These are phyloP conservation scores for Pagetopsis macropterus DNA, from an alignment of 2,797 vertebrate genomes.

Conservation along the genomic window DNA sequence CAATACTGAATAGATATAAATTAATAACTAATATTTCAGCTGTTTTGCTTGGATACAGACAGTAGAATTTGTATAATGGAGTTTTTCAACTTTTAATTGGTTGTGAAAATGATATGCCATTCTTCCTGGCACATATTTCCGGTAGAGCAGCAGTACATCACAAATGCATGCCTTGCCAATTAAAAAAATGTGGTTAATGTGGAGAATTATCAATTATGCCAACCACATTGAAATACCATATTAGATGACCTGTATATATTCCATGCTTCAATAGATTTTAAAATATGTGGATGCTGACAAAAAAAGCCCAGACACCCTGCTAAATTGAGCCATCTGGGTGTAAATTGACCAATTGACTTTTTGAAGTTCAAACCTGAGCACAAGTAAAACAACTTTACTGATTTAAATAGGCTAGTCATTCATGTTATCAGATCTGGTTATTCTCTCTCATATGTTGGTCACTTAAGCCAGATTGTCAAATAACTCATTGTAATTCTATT, in stretches of 20 bases:
- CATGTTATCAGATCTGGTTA: too few species aligned
- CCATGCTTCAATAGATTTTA: not conserved
- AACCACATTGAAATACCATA: constrained; percentile 16
- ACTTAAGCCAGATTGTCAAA: too few species aligned
- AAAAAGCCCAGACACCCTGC: too few species aligned
- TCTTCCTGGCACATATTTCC: constrained; percentile 54
- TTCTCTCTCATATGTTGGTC: too few species aligned
- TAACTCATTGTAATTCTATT: too few species aligned
- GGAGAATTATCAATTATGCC: constrained; percentile 44
- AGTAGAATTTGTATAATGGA: constrained; percentile 78
- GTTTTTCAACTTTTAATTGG: constrained; percentile 85
- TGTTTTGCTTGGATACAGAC: constrained; percentile 84
- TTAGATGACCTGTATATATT: not conserved
- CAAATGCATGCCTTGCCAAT: constrained; percentile 57
- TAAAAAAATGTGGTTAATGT: constrained; percentile 55
- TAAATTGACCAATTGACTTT: too few species aligned
- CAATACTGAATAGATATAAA: constrained; percentile 82
- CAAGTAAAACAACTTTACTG: too few species aligned
- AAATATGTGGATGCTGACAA: not conserved
- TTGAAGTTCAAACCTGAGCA: too few species aligned
- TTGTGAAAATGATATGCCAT: constrained; percentile 73
- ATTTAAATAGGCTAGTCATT: too few species aligned
- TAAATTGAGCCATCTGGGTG: too few species aligned
- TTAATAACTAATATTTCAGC: constrained; percentile 82
- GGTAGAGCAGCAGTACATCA: constrained; percentile 51